Evolutionary conservation across 2,797 vertebrate genomes (phyloP).

Genomic region (Epinephelus malabaricus): DNA sequence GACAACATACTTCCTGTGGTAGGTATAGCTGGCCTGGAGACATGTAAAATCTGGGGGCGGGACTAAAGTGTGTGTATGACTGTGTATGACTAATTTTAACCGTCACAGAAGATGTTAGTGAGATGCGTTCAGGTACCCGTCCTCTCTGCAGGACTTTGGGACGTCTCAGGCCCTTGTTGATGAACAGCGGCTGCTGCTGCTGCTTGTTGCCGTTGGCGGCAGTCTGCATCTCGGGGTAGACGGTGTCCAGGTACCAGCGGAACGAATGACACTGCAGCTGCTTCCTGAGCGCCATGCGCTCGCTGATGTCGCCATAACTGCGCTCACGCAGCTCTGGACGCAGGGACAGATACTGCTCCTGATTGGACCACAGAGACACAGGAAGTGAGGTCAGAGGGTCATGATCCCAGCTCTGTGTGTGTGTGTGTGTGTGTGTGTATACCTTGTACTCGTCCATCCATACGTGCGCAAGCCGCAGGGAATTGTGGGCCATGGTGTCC

Average conservation of each 20-base stretch:
- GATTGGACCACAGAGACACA: constrained; percentile 44
- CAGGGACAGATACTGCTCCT: constrained; percentile 96
- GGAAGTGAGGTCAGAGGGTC: constrained; percentile 25
- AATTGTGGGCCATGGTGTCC: constrained; percentile 98
- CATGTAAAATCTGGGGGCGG: too few relatives aligned
- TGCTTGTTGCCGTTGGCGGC: constrained; percentile 88
- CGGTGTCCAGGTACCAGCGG: constrained; percentile 94
- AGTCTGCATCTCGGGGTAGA: constrained; percentile 97
- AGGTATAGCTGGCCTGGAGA: too few relatives aligned
- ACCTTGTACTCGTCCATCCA: constrained; percentile 99
- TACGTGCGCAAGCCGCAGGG: constrained; percentile 93
- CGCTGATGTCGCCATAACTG: constrained; percentile 91
- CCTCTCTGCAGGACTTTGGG: constrained; percentile 93
- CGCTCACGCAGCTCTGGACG: constrained; percentile 92
- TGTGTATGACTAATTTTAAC: neutral
- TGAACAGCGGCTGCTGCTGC: constrained; percentile 84
- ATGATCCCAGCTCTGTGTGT: too few relatives aligned
- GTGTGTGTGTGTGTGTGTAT: neutral
- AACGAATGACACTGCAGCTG: constrained; percentile 92
- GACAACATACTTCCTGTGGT: too few relatives aligned
- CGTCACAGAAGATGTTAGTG: too few relatives aligned
- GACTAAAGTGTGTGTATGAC: neutral
- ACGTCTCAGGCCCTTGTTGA: constrained; percentile 91
- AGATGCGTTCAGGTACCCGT: constrained; percentile 85
- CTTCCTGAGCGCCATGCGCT: constrained; percentile 89